Conservation (phyloP, 2,113 vertebrate genomes). For the Cricetomys ansorgei region DNA sequence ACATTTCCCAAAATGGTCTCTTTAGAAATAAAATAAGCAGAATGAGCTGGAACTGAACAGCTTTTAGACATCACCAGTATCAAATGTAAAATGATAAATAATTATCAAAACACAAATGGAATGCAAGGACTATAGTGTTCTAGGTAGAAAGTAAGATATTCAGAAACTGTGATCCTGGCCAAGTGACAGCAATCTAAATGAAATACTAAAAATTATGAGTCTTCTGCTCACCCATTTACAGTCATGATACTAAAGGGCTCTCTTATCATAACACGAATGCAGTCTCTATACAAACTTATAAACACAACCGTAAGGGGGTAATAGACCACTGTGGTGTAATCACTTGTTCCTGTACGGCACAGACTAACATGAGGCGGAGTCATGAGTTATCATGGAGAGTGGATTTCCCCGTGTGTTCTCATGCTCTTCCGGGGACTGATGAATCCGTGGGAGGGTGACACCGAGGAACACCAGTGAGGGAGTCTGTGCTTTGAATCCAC, state of each 20-base stretch:
- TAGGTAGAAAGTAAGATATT: constrained; percentile 33
- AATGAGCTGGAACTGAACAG: constrained; percentile 12
- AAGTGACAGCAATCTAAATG: constrained; percentile 12
- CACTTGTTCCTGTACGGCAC: not conserved
- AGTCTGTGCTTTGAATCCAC: not conserved
- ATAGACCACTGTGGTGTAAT: not conserved
- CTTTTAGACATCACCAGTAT: constrained; percentile 35
- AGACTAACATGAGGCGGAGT: not conserved
- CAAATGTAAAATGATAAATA: constrained; percentile 31
- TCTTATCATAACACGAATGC: not conserved
- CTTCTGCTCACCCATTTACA: not conserved
- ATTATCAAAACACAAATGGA: constrained; percentile 44
- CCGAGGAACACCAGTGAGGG: not conserved
- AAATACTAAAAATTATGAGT: constrained; percentile 37
- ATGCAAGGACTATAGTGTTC: constrained; percentile 33
- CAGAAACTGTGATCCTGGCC: constrained; percentile 27
- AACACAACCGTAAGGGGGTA: not conserved
- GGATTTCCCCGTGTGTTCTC: not conserved
- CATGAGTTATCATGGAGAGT: not conserved
- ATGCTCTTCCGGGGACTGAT: not conserved
- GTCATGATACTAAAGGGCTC: not conserved
- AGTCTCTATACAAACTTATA: not conserved
- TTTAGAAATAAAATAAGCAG: constrained; percentile 35
- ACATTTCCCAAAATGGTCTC: not conserved
- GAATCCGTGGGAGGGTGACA: not conserved